Evolutionary conservation across 2,113 vertebrate species (phyloP), one percentile per base, ranked within the genome.

Genomic region (Gambusia affinis): DNA sequence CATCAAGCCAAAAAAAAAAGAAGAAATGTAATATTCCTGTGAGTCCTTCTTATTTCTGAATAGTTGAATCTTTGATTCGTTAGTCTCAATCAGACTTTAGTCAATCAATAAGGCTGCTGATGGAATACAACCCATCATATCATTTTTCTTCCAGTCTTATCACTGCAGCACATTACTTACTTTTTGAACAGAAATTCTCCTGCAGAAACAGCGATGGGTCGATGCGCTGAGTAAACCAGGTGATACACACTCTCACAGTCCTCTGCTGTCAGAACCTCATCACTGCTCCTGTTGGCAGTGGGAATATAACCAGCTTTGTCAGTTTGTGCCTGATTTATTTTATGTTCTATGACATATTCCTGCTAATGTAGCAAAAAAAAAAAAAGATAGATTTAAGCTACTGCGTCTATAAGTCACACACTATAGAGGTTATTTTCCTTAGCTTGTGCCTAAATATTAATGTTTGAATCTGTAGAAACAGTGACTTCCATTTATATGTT

Each of bases 241-340:
- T 99, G 97, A 92, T 99, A 99, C 12, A 99, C 96, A 72, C 97
- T 99, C 94, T 99, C 97, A 94, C 97, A 99, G 92, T 98, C 97
- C 94, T 99, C 97, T 72, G 97, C 96, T 80, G 96, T 98, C 88
- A 99, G 94, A 85, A 98, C 95, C 93, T 99, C 97, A 91, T 99
- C 97, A 75, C 96, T 98, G 90, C 97, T 97, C 95, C 97, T 99
- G 69, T 70, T 19, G 3, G 79, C 67, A 75, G 62, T 3, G 10
- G 8, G 37, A 0, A 65, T 4, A 33, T 30, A 3, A 62, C 12
- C n/a, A 35, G 17, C 7, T 24, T 12, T 29, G 44, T 47, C 14
- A 19, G 19, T 47, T 47, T 47, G 44, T 47, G 44, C 17, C 44
- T 42, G 39, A 47, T 44, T 44, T 44, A 19, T 47, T 47, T 19